Evolutionary conservation across 2,888 invertebrate species (phyloP).

Genomic region (Chelonus formosanus): DNA sequence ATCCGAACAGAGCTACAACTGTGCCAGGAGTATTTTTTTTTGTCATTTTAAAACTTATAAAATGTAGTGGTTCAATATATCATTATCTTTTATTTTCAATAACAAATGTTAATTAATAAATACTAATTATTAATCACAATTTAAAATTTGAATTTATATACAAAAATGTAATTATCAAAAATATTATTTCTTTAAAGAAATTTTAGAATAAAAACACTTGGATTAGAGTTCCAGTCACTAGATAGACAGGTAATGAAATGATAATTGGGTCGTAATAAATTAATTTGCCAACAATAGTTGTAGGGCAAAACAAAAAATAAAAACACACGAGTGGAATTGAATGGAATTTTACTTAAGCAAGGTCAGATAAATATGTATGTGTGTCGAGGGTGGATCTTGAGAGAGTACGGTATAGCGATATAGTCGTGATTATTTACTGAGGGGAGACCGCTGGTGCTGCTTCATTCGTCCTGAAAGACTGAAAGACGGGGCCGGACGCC

Average conservation of each 20-base stretch:
- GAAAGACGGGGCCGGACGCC: constrained; percentile 55
- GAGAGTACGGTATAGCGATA: constrained; percentile 8
- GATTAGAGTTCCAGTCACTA: too few relatives aligned
- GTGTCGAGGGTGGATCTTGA: constrained; percentile 23
- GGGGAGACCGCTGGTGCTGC: neutral
- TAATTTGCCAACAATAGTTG: constrained; percentile 54
- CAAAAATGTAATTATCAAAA: too few relatives aligned
- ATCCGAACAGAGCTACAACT: too few relatives aligned
- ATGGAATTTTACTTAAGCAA: constrained; percentile 44
- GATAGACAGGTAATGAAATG: constrained; percentile 43
- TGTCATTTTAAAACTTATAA: too few relatives aligned
- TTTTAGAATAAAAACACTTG: neutral
- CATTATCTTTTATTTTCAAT: too few relatives aligned
- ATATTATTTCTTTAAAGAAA: neutral
- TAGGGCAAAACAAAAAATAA: constrained; percentile 47
- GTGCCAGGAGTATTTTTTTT: too few relatives aligned
- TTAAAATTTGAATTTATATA: too few relatives aligned
- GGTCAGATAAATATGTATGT: constrained; percentile 21
- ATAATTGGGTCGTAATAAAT: constrained; percentile 64
- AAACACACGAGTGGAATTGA: constrained; percentile 44
- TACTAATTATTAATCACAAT: too few relatives aligned
- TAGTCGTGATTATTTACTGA: constrained; percentile 21
- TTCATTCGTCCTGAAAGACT: constrained; percentile 38
- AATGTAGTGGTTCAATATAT: too few relatives aligned
- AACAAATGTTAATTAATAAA: too few relatives aligned